These are phyloP conservation scores for Arrhopalites spinosus DNA, from an alignment of 2,888 invertebrate species.

Conservation along the genomic window DNA sequence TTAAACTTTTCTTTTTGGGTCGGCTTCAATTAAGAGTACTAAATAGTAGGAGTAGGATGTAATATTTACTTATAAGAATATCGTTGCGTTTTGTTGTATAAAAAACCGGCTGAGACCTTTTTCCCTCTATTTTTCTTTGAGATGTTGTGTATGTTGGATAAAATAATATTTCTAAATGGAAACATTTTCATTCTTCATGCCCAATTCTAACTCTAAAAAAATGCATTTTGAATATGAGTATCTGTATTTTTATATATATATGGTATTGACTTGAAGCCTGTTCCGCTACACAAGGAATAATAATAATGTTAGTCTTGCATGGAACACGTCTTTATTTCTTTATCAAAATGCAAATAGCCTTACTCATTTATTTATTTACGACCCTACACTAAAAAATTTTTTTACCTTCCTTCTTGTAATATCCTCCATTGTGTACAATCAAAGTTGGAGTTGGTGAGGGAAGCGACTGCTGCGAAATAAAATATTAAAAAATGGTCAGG, in stretches of 20 bases:
- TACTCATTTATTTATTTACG: slow-evolving; percentile 33
- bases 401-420: slow-evolving; percentile 14
- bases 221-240: too few species aligned
- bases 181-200: background rate
- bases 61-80: background rate
- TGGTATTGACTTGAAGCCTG: too few species aligned
- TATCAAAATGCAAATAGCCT: slow-evolving; percentile 34
- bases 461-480: too few species aligned
- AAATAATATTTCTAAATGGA: slow-evolving; percentile 19
- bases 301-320: slow-evolving; percentile 2
- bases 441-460: too few species aligned
- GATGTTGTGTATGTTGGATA: background rate
- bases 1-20: too few species aligned
- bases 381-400: slow-evolving; percentile 19
- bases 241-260: too few species aligned
- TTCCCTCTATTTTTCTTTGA: background rate
- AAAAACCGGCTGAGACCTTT: background rate
- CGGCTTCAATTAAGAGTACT: too few species aligned
- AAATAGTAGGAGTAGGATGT: too few species aligned
- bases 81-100: background rate
- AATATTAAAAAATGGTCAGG: too few species aligned
- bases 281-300: slow-evolving; percentile 18
- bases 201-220: background rate
- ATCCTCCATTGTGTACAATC: too few species aligned
- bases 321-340: slow-evolving; percentile 27